Base-by-base conservation (phyloP, 1,140 invertebrate genomes). In the Thaumetopoea pityocampa region DNA sequence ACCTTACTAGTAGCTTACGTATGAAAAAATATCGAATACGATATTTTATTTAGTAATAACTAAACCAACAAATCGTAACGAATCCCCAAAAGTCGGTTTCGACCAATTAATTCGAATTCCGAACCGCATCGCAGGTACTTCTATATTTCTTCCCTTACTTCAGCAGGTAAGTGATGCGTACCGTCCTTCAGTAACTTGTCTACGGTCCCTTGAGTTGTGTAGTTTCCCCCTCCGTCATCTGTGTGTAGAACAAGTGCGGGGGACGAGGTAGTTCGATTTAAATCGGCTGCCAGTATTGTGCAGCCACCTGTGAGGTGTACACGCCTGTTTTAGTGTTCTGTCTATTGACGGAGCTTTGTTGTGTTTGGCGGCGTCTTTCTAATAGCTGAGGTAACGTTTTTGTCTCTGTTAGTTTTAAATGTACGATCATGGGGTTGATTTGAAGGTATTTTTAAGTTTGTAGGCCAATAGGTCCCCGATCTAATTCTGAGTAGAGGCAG, bases 271-370 rank as follows among this genome's bases (percentile, higher is more conserved):
- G 58, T 10, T 49, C 43, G 8, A n/a, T 22, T 3, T 41, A 47
- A 28, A 29, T 24, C 43, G 30, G 50, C 47, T 35, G 52, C 46
- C 59, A 68, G 67, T 70, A 50, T 56, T 46, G 56, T 56, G 44
- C 51, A 59, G 52, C 56, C 66, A 67, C 59, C 67, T 69, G 67
- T 63, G 56, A 53, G 53, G 54, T 54, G 35, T 60, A 68, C 37
- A 41, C 54, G 62, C 51, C 48, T 36, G 10, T 36, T n/a, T 44
- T 19, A 38, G 33, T 55, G 51, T 49, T 18, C 43, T 33, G 29
- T 35, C 38, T 44, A 47, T 56, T 51, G 55, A 59, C 34, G 24
- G 44, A 55, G 54, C 52, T 42, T 49, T 52, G 51, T 61, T 59
- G 51, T 37, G 7, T 15, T 40, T 14, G 34, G 28, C 18, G n/a